These are phyloP conservation scores for Drosophila persimilis DNA, from an alignment of 1,140 invertebrate genomes.

Conservation along the genomic window DNA sequence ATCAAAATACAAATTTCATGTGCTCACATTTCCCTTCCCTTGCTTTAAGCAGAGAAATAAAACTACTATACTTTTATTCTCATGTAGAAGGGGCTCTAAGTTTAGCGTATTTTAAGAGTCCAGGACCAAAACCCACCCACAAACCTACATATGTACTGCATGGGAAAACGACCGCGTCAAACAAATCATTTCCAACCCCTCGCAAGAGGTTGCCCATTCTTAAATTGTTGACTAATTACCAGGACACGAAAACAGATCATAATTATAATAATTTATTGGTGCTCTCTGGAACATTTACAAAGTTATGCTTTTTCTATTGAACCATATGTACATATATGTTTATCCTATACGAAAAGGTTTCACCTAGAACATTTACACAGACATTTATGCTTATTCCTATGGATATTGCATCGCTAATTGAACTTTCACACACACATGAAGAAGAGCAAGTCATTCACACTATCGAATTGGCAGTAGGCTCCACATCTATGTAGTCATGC, in stretches of 20 bases:
- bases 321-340: neutral
- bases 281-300: neutral
- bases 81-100: constrained; percentile 39
- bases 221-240: constrained; percentile 53
- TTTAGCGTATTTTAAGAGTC: neutral
- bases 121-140: constrained; percentile 4
- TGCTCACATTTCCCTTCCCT: constrained; percentile 13
- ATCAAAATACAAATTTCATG: constrained; percentile 4
- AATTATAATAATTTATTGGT: constrained; percentile 1
- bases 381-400: no score
- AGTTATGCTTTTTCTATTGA: neutral
- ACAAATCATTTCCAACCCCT: constrained; percentile 27
- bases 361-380: no score
- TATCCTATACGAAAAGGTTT: no score
- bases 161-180: constrained; percentile 50
- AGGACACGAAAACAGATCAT: neutral
- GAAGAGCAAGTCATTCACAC: neutral
- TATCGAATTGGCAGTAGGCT: no score
- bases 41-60: constrained; percentile 40
- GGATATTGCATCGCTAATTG: no score
- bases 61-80: constrained; percentile 20
- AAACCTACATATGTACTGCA: constrained; percentile 30
- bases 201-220: constrained; percentile 29
- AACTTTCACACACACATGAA: no score
- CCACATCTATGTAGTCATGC: no score